A percentile compares a stretch with the other conserved stretches of the same genome.
phyloP scores from a whole-genome alignment of 2,797 vertebrate genomes.

The Cephalopachus bancanus region DNA sequence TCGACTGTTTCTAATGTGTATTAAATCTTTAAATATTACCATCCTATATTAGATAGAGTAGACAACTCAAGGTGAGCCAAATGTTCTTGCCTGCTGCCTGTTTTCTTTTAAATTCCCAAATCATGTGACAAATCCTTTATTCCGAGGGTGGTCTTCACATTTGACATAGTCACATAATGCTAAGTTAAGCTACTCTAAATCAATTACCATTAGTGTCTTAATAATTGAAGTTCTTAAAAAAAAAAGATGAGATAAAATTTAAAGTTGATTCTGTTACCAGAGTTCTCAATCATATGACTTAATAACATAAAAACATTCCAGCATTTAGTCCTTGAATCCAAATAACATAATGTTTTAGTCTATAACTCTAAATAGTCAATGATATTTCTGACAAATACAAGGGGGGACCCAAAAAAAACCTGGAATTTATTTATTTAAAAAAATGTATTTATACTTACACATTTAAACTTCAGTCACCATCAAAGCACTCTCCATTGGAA shows the following conservation, averaged over 20 bases:
- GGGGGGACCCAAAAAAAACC: no score
- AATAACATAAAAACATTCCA: neutral
- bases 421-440: no score
- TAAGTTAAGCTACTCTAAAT: neutral
- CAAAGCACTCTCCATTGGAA: no score
- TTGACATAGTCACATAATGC: neutral
- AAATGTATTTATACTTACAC: no score
- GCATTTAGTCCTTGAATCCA: neutral
- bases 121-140: neutral
- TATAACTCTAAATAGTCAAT: neutral
- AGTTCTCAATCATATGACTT: neutral
- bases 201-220: neutral
- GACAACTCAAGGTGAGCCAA: neutral
- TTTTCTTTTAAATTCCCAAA: conserved; percentile 4
- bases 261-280: conserved; percentile 22
- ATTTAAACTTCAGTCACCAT: no score
- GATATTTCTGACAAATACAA: conserved; percentile 8
- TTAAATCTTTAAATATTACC: neutral
- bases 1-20: neutral
- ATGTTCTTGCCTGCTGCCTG: neutral
- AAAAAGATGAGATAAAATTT: neutral
- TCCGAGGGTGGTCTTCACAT: neutral
- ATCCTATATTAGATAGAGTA: neutral
- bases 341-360: neutral
- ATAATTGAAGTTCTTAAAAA: neutral